These are phyloP conservation scores for Tetramorium bicarinatum DNA, from an alignment of 2,888 invertebrate species.

Conservation along the genomic window DNA sequence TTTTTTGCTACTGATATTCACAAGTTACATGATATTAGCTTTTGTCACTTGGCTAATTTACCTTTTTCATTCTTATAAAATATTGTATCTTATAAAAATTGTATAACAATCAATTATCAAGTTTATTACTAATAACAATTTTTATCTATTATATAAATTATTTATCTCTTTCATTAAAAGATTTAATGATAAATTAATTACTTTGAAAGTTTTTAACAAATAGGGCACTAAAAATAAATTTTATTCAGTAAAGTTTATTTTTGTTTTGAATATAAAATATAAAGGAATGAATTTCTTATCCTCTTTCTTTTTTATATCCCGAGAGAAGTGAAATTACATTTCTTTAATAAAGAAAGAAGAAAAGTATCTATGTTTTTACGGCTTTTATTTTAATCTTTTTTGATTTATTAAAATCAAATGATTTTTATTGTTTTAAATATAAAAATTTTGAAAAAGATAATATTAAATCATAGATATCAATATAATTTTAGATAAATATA, in stretches of 20 bases:
- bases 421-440: neutral
- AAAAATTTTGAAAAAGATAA: neutral
- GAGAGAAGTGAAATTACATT: neutral
- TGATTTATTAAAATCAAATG: neutral
- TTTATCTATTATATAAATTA: too few species aligned
- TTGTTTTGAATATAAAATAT: neutral
- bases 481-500: neutral
- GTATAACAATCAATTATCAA: too few species aligned
- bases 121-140: too few species aligned
- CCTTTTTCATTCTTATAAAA: too few species aligned
- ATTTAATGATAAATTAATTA: neutral
- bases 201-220: neutral
- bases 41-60: too few species aligned
- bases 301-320: neutral
- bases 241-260: neutral
- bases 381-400: neutral
- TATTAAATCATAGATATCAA: neutral
- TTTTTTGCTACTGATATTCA: too few species aligned
- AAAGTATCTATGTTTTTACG: neutral
- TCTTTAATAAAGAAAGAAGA: neutral
- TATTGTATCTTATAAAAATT: too few species aligned
- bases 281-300: neutral
- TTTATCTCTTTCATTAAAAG: neutral
- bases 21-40: too few species aligned
- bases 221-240: neutral